Conservation (phyloP, 2,797 vertebrate genomes). For the Trematocara caparti region DNA sequence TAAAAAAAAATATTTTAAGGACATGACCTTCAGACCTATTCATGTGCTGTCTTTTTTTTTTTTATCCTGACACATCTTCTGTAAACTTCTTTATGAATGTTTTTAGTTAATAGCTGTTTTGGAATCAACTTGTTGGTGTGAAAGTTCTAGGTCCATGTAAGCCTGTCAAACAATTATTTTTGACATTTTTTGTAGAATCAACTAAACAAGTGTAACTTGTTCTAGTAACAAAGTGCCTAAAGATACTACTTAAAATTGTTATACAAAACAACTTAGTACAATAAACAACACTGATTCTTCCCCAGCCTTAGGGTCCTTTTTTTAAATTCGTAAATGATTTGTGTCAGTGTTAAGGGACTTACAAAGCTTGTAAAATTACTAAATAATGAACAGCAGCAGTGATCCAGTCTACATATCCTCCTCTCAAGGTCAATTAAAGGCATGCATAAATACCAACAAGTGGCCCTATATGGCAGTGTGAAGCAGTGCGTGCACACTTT, state of each 20-base stretch:
- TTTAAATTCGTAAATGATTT: fast-evolving
- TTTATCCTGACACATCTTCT: neutral
- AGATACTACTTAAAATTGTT: neutral
- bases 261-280: neutral
- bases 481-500: neutral
- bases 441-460: neutral
- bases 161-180: neutral
- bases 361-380: neutral
- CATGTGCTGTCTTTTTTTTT: neutral
- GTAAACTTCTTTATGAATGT: neutral
- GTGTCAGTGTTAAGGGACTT: neutral
- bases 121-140: neutral
- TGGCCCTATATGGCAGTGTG: neutral
- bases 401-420: neutral
- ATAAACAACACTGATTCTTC: neutral
- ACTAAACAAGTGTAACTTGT: neutral
- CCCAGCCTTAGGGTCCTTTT: neutral
- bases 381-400: neutral
- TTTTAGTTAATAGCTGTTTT: neutral
- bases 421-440: neutral
- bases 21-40: neutral
- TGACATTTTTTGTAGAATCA: neutral
- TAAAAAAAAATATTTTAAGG: neutral
- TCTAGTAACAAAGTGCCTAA: neutral
- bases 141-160: neutral